Evolutionary conservation across 1,140 invertebrate species (phyloP).

Genomic region (Dufourea novaeangliae): DNA sequence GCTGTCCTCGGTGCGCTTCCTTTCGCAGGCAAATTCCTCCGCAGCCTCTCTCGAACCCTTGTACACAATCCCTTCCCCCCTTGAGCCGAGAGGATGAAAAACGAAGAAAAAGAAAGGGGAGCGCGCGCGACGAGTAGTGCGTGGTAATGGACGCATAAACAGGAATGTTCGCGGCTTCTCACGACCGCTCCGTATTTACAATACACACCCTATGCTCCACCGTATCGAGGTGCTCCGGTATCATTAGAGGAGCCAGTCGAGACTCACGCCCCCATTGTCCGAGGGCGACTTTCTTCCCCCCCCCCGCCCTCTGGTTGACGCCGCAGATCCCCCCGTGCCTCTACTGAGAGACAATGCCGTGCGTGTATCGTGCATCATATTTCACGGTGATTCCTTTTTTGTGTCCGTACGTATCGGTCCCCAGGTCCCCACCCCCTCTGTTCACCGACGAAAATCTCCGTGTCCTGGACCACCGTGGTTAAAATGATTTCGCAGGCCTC

Average conservation of each 20-base stretch:
- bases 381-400: constrained; percentile 71
- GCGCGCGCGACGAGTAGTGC: neutral
- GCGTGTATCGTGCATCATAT: constrained; percentile 72
- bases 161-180: constrained; percentile 30
- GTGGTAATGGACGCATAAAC: constrained; percentile 27
- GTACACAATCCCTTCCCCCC: too few relatives aligned
- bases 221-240: constrained; percentile 62
- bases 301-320: constrained; percentile 28
- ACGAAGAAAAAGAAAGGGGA: neutral
- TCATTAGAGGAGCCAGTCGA: constrained; percentile 72
- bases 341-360: constrained; percentile 72
- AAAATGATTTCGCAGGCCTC: constrained; percentile 53
- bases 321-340: constrained; percentile 47
- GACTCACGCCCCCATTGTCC: constrained; percentile 70
- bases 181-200: neutral
- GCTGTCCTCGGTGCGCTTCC: neutral
- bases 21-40: neutral
- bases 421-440: constrained; percentile 9
- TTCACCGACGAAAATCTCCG: constrained; percentile 55
- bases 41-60: neutral
- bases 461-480: constrained; percentile 55
- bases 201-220: too few relatives aligned
- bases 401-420: constrained; percentile 31
- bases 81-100: neutral
- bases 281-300: constrained; percentile 59